Evolutionary conservation across 1,140 invertebrate genomes (phyloP), one percentile per base, ranked within the genome.

Genomic region (Zaprionus taronus): DNA sequence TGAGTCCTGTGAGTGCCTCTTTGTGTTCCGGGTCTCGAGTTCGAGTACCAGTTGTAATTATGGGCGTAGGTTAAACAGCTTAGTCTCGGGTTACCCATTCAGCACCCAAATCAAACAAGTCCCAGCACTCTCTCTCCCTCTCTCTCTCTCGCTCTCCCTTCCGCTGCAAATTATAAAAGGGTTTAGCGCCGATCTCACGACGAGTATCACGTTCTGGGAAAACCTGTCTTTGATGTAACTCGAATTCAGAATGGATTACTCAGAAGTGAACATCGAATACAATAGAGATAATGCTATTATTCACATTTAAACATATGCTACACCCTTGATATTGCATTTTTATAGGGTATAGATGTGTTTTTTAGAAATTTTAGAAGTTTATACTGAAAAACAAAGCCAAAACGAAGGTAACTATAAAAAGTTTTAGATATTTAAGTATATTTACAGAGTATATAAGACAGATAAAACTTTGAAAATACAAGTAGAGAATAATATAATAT

Each of bases 21-120:
- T 69, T 58, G 64, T 77, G 69, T 67, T 62, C 20, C n/a, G 57
- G 14, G 34, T 60, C 12, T 56, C 14, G 34, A 34, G 57, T 15
- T 28, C 60, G 38, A 15, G 7, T 36, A 7, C 28, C 17, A 67
- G 60, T 58, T 69, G 64, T 72, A 79, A 83, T 84, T 89, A 83
- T 22, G 56, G 22, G 67, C 34, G 51, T 78, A 65, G 66, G 77
- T 69, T 80, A 78, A 87, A 80, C 74, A 82, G 78, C 83, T 87
- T 80, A 83, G 61, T 64, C 49, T 86, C 83, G 44, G 70, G 64
- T 87, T 89, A 63, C 77, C 68, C 41, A 34, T 58, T 34, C n/a
- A 51, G n/a, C 41, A 60, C 34, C 12, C 64, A 20, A 55, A 5
- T 69, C 65, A 24, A 2, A 55, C 68, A 62, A 63, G 49, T 62